phyloP scores from a whole-genome alignment of 2,888 invertebrate species.

The Zygogramma bicolorata region DNA sequence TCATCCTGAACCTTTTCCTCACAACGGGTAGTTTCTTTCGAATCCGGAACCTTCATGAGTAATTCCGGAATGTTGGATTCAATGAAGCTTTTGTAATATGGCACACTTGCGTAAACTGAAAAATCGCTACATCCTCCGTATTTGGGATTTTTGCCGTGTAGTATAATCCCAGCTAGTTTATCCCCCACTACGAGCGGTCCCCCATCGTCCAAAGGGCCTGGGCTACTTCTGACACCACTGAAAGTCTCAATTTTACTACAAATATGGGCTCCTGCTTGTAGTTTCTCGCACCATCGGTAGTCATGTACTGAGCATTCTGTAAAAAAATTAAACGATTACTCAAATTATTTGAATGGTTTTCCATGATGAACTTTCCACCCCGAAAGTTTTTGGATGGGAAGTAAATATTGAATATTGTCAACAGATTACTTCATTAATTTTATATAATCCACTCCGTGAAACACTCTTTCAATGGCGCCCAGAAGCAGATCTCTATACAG shows the following conservation, averaged over 20 bases:
- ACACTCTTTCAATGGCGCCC: too few relatives aligned
- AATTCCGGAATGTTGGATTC: neutral
- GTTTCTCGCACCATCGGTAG: neutral
- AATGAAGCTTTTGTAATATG: neutral
- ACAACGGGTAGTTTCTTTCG: too few relatives aligned
- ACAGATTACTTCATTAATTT: too few relatives aligned
- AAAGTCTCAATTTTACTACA: too few relatives aligned
- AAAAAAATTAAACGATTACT: too few relatives aligned
- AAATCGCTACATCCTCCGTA: neutral
- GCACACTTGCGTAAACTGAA: neutral
- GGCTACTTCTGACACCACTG: too few relatives aligned
- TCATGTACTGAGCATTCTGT: neutral
- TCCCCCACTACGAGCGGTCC: constrained; percentile 2
- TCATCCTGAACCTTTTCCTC: too few relatives aligned
- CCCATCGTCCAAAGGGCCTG: neutral
- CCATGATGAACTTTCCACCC: too few relatives aligned
- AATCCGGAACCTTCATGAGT: neutral
- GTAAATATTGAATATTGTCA: too few relatives aligned
- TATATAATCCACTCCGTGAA: too few relatives aligned
- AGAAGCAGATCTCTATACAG: too few relatives aligned
- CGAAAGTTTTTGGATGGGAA: too few relatives aligned
- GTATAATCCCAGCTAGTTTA: neutral
- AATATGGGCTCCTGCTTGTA: neutral
- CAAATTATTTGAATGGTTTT: neutral
- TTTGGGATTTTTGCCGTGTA: neutral